Evolutionary conservation across 2,888 invertebrate genomes (phyloP).

Genomic region (Erannis defoliaria): DNA sequence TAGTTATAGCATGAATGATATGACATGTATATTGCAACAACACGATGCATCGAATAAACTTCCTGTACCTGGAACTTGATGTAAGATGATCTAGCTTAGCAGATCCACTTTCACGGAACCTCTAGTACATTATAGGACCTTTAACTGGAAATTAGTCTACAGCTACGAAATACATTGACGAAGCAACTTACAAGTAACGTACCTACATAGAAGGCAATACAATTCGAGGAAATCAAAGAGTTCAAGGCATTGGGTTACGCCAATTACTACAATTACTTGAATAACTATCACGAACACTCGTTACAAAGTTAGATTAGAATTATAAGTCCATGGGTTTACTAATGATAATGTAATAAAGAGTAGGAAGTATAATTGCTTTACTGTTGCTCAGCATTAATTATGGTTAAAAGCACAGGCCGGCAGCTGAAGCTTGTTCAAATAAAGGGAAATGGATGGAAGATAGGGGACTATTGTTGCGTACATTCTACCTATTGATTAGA

Average conservation of each 20-base stretch:
- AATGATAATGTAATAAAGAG: slow-evolving; percentile 32
- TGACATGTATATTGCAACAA: slow-evolving; percentile 54
- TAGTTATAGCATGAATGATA: slow-evolving; percentile 41
- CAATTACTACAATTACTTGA: slow-evolving; percentile 12
- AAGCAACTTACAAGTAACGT: slow-evolving; percentile 22
- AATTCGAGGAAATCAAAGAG: slow-evolving; percentile 26
- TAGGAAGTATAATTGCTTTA: slow-evolving; percentile 38
- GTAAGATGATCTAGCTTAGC: slow-evolving; percentile 52
- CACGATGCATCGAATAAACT: slow-evolving; percentile 49
- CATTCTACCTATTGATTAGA: slow-evolving; percentile 18
- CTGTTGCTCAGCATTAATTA: slow-evolving; percentile 50
- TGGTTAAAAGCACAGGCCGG: slow-evolving; percentile 50
- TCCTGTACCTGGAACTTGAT: slow-evolving; percentile 59
- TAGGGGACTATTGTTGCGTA: slow-evolving; percentile 39
- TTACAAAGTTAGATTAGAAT: slow-evolving; percentile 5
- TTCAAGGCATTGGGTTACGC: slow-evolving; percentile 27
- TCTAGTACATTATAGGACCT: slow-evolving; percentile 30
- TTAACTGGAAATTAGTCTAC: slow-evolving; percentile 38
- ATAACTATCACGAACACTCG: slow-evolving; percentile 30
- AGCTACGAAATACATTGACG: slow-evolving; percentile 21
- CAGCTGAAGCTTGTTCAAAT: slow-evolving; percentile 44
- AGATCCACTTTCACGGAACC: slow-evolving; percentile 57
- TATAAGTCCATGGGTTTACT: slow-evolving; percentile 8
- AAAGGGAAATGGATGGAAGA: slow-evolving; percentile 37
- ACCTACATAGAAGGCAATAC: slow-evolving; percentile 18